Evolutionary conservation across 2,113 vertebrate species (phyloP).

Genomic region (Mobula hypostoma): DNA sequence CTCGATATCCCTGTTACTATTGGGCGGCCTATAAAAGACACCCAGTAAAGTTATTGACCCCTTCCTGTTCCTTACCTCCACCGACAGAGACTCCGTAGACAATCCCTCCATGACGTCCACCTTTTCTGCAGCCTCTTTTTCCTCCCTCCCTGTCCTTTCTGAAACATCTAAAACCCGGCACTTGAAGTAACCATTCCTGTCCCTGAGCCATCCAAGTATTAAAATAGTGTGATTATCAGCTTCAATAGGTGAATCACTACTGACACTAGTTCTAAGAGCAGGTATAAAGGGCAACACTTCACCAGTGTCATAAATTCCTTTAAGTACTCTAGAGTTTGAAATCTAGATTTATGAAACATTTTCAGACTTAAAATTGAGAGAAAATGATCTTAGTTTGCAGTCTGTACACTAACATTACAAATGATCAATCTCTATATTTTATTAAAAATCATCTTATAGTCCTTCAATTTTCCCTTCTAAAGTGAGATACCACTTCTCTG

Average conservation of each 20-base stretch:
- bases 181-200: too few species aligned
- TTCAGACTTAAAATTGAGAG: background rate
- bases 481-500: background rate
- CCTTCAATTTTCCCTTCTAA: background rate
- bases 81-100: too few species aligned
- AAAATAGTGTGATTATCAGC: background rate
- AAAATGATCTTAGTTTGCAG: background rate
- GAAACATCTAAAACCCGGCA: too few species aligned
- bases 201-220: background rate
- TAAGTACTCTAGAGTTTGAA: background rate
- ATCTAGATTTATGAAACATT: background rate
- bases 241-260: background rate
- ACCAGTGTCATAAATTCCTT: background rate
- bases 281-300: background rate
- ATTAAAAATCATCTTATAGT: background rate
- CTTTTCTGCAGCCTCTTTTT: too few species aligned
- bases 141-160: too few species aligned
- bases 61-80: too few species aligned
- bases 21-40: too few species aligned
- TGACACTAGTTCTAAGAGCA: background rate
- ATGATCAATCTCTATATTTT: background rate
- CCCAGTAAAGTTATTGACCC: too few species aligned
- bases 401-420: background rate
- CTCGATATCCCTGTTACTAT: too few species aligned
- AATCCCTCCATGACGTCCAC: too few species aligned